These are phyloP conservation scores for Micrastur ruficollis DNA, from an alignment of 2,797 vertebrate species.

Conservation along the genomic window DNA sequence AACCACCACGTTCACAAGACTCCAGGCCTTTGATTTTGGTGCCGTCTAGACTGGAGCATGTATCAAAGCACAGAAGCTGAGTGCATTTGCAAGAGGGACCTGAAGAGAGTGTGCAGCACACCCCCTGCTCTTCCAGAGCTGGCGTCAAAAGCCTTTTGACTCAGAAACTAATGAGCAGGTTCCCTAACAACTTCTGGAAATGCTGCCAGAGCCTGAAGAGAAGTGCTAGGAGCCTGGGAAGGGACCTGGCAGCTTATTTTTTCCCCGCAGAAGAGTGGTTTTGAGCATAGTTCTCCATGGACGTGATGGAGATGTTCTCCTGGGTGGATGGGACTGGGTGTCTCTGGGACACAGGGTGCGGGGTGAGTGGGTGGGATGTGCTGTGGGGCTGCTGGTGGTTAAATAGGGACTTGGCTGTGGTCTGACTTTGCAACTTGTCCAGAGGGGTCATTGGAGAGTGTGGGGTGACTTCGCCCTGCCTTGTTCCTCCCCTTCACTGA, in stretches of 20 bases:
- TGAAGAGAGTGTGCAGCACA: neutral
- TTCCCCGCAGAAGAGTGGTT: neutral
- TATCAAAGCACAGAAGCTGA: constrained; percentile 8
- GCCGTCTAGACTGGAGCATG: neutral
- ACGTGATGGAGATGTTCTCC: neutral
- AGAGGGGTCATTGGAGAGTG: neutral
- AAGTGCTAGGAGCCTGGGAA: neutral
- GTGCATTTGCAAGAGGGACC: neutral
- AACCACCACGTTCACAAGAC: neutral
- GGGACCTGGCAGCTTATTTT: neutral
- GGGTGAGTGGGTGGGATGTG: neutral
- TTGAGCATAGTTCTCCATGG: neutral
- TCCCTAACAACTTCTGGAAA: neutral
- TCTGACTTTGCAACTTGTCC: neutral
- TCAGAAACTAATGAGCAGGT: neutral
- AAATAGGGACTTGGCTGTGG: neutral
- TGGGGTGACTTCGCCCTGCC: neutral
- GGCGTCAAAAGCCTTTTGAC: neutral
- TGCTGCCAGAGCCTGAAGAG: neutral
- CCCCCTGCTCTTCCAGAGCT: neutral
- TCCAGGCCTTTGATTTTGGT: neutral
- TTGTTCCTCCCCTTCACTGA: neutral
- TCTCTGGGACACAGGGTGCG: fast-evolving
- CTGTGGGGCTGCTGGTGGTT: neutral
- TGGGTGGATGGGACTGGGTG: neutral